A percentile compares a stretch with the other conserved stretches of the same genome.
These are phyloP conservation scores for Caenorhabditis uteleia DNA, from an alignment of 2,888 invertebrate genomes.

Conservation along the genomic window DNA sequence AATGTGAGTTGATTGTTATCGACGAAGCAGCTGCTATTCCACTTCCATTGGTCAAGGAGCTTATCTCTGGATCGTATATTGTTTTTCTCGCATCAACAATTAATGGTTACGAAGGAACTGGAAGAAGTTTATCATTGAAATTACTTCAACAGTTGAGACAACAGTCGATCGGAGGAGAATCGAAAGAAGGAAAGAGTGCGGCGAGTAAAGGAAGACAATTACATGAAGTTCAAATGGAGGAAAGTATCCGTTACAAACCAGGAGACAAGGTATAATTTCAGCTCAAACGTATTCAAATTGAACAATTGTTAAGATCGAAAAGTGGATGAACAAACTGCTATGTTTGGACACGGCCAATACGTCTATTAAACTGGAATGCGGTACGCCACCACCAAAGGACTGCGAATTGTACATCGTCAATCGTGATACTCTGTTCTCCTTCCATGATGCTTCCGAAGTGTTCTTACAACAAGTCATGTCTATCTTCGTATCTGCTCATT, in stretches of 20 bases:
- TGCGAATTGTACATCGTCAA: constrained; percentile 81
- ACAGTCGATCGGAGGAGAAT: constrained; percentile 49
- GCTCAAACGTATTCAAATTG: background rate
- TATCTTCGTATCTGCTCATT: constrained; percentile 95
- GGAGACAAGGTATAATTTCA: constrained; percentile 61
- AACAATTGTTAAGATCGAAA: constrained; percentile 81
- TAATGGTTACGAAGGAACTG: constrained; percentile 86
- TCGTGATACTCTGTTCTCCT: constrained; percentile 92
- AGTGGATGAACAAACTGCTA: constrained; percentile 87
- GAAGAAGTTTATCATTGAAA: constrained; percentile 91
- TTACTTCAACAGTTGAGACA: constrained; percentile 85
- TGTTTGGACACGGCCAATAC: constrained; percentile 81
- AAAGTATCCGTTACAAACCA: constrained; percentile 90
- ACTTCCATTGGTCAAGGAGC: constrained; percentile 82
- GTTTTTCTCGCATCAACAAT: constrained; percentile 91
- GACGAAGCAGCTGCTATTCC: constrained; percentile 99
- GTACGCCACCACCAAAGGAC: constrained; percentile 85
- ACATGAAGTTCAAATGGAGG: constrained; percentile 79
- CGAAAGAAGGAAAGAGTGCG: constrained; percentile 27
- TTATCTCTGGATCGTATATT: constrained; percentile 63
- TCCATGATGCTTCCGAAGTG: constrained; percentile 82
- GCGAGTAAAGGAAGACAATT: constrained; percentile 66
- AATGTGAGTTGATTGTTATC: constrained; percentile 91
- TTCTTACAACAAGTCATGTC: constrained; percentile 90
- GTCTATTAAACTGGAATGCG: constrained; percentile 71